Evolutionary conservation across 2,888 invertebrate species (phyloP).

Genomic region (Endotricha flammealis): DNA sequence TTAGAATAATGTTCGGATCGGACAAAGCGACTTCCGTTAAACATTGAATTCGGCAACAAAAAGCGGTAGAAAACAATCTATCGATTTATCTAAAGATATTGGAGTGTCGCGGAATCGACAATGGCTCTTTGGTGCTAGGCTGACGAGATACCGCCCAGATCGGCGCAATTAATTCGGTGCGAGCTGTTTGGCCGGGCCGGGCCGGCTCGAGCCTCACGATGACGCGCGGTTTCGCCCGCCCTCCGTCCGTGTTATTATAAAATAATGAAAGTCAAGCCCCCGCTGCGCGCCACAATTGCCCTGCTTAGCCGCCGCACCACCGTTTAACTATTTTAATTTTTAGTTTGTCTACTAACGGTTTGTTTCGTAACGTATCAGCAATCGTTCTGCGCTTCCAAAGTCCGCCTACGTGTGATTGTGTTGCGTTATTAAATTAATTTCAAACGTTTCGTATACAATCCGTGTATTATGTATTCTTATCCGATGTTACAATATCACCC

Average conservation of each 20-base stretch:
- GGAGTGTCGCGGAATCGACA: slow-evolving; percentile 39
- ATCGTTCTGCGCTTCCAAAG: slow-evolving; percentile 42
- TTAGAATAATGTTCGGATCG: neutral
- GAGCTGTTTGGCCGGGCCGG: slow-evolving; percentile 46
- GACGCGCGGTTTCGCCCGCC: slow-evolving; percentile 63
- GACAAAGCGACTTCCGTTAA: slow-evolving; percentile 7
- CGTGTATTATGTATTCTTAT: slow-evolving; percentile 15
- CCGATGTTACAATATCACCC: slow-evolving; percentile 3
- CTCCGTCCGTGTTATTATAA: slow-evolving; percentile 73
- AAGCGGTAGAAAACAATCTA: slow-evolving; percentile 20
- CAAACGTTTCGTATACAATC: slow-evolving; percentile 17
- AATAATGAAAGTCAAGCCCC: slow-evolving; percentile 74
- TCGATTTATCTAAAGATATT: slow-evolving; percentile 18
- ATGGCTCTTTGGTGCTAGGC: slow-evolving; percentile 35
- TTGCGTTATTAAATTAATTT: slow-evolving; percentile 40
- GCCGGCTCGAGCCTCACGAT: slow-evolving; percentile 54
- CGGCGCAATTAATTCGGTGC: slow-evolving; percentile 71
- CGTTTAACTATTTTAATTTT: slow-evolving; percentile 78
- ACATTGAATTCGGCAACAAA: slow-evolving; percentile 14
- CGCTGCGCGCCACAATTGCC: slow-evolving; percentile 74
- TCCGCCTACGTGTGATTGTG: slow-evolving; percentile 42
- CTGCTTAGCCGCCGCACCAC: slow-evolving; percentile 70
- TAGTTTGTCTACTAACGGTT: slow-evolving; percentile 75
- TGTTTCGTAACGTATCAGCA: slow-evolving; percentile 61
- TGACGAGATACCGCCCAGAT: slow-evolving; percentile 69